These are phyloP conservation scores for Cheilinus undulatus DNA, from an alignment of 2,113 vertebrate genomes.

Conservation along the genomic window DNA sequence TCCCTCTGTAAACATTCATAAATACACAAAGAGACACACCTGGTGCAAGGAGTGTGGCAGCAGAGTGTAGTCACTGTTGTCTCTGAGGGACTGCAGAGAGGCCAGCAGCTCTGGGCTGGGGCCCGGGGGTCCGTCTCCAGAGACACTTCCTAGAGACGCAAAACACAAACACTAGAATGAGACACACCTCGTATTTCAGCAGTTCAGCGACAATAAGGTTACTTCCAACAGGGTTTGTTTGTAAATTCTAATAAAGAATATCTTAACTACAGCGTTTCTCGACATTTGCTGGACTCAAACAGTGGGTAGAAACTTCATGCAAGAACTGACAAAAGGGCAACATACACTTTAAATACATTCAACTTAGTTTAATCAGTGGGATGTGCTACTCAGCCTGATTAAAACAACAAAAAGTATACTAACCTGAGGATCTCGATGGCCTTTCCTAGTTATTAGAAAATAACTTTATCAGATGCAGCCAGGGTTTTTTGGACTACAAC, in stretches of 20 bases:
- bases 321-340: too few relatives aligned
- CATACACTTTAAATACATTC: too few relatives aligned
- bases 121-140: slow-evolving; percentile 57
- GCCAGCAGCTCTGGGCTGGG: slow-evolving; percentile 84
- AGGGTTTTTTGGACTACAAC: too few relatives aligned
- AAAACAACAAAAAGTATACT: background rate
- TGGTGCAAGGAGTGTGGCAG: slow-evolving; percentile 94
- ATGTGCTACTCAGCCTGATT: background rate
- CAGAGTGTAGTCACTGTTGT: slow-evolving; percentile 87
- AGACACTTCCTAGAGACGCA: slow-evolving; percentile 58
- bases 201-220: background rate
- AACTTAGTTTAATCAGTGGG: too few relatives aligned
- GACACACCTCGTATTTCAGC: background rate
- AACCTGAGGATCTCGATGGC: background rate
- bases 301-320: too few relatives aligned
- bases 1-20: background rate
- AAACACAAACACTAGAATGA: slow-evolving; percentile 26
- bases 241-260: background rate
- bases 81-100: slow-evolving; percentile 86
- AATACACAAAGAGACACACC: slow-evolving; percentile 79
- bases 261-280: background rate
- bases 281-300: too few relatives aligned
- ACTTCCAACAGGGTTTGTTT: background rate
- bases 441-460: background rate
- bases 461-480: background rate